Conservation (phyloP, 2,888 invertebrate species). For the Spodoptera picta region DNA sequence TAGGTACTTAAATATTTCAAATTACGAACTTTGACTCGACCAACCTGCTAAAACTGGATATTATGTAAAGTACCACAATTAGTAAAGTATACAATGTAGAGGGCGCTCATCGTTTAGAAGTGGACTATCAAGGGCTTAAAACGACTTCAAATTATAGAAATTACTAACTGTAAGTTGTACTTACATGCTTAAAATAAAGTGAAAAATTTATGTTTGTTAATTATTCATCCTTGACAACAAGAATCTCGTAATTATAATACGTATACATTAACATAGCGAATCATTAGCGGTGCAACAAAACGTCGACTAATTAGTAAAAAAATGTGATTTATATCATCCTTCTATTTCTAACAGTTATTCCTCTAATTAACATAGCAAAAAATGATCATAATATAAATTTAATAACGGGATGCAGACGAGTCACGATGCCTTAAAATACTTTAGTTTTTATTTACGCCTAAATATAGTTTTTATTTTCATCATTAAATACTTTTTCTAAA, state of each 20-base stretch:
- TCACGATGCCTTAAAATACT: slow-evolving; percentile 29
- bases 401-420: slow-evolving; percentile 35
- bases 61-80: no score
- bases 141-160: no score
- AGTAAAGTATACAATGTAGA: no score
- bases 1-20: no score
- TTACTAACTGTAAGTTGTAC: no score
- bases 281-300: slow-evolving; percentile 25
- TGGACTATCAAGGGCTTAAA: no score
- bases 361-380: slow-evolving; percentile 36
- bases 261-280: slow-evolving; percentile 14
- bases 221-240: not conserved
- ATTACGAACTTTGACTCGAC: no score
- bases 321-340: slow-evolving; percentile 52
- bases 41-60: no score
- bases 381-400: slow-evolving; percentile 10
- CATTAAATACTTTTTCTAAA: slow-evolving; percentile 11
- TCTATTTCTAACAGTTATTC: slow-evolving; percentile 37
- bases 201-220: no score
- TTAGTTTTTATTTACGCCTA: slow-evolving; percentile 6
- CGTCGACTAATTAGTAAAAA: slow-evolving; percentile 42
- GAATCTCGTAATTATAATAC: slow-evolving; percentile 14
- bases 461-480: no score
- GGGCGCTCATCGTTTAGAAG: no score
- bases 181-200: no score